phyloP scores from a whole-genome alignment of 2,113 vertebrate species.

The Stigmatopora nigra region DNA sequence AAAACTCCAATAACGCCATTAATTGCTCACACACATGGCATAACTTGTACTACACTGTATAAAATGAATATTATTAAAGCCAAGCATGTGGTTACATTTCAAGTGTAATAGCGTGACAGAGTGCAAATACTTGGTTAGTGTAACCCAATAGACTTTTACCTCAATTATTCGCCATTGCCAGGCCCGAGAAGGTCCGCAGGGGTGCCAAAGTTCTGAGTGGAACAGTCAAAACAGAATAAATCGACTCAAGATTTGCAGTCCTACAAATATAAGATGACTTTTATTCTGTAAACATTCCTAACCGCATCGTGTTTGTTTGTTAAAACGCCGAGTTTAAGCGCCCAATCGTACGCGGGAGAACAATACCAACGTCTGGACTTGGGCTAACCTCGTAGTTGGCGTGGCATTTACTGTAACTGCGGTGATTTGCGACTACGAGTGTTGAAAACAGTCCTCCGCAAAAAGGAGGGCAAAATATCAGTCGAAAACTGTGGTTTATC shows the following conservation, averaged over 20 bases:
- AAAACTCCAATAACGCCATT: neutral
- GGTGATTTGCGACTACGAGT: constrained; percentile 23
- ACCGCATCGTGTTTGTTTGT: neutral
- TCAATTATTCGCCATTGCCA: neutral
- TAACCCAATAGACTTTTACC: too few species aligned
- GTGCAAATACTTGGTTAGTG: too few species aligned
- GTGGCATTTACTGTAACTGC: neutral
- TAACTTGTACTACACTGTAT: neutral
- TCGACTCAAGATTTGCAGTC: neutral
- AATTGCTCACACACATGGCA: neutral
- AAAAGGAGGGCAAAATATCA: constrained; percentile 15
- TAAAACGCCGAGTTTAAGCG: neutral
- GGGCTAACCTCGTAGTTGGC: neutral
- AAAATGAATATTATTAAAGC: neutral
- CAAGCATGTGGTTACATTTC: too few species aligned
- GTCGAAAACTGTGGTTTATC: constrained; percentile 23
- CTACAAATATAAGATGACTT: neutral
- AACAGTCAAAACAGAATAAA: neutral
- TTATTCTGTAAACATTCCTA: neutral
- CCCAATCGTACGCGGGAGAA: neutral
- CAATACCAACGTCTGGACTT: neutral
- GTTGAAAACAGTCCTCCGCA: constrained; percentile 11
- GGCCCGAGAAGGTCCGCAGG: neutral
- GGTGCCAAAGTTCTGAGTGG: neutral
- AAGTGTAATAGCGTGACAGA: too few species aligned